Evolutionary conservation across 2,888 invertebrate genomes (phyloP), one percentile per base, ranked within the genome.

Genomic region (Yponomeuta cagnagella): DNA sequence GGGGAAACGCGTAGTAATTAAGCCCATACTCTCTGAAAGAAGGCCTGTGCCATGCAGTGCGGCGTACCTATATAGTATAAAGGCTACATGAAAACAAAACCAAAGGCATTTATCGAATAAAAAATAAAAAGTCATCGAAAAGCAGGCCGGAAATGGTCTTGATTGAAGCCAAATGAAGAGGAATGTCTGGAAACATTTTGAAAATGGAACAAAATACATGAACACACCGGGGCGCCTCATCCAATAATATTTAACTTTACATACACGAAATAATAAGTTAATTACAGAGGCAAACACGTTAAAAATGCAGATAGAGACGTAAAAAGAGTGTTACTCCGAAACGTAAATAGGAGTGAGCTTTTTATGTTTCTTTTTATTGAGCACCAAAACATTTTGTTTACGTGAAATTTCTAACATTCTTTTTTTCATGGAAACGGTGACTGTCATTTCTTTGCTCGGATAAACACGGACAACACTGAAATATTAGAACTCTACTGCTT

Each of bases 301-400:
- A 43, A 15, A 52, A 58, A 58, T 15, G 15, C 52, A 15, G 52
- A 58, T 12, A 9, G 15, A 58, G 52, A 58, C 52, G 52, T 58
- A 15, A 58, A 52, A 58, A 12, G 52, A 58, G 52, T 58, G 15
- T 58, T 58, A 58, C 52, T 65, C 31, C 3, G 65, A 31, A 65
- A 33, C 30, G 65, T 65, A 65, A 65, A 65, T 65, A 65, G 10
- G 30, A 30, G 15, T 43, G 30, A 65, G 31, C 65, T 65, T 65
- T 65, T 65, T 65, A 65, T 65, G 12, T 23, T 65, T 12, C 33
- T 65, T 65, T 65, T 65, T 31, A 65, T 58, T 65, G 65, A 33
- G 30, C 65, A 23, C 30, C 65, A 10, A 65, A 65, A 30, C 65
- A 63, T 65, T 65, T 5, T 65, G 65, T 65, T 65, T 65, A 65